Base-by-base conservation (phyloP, 2,888 invertebrate genomes). In the Chromoteleia sp. region DNA sequence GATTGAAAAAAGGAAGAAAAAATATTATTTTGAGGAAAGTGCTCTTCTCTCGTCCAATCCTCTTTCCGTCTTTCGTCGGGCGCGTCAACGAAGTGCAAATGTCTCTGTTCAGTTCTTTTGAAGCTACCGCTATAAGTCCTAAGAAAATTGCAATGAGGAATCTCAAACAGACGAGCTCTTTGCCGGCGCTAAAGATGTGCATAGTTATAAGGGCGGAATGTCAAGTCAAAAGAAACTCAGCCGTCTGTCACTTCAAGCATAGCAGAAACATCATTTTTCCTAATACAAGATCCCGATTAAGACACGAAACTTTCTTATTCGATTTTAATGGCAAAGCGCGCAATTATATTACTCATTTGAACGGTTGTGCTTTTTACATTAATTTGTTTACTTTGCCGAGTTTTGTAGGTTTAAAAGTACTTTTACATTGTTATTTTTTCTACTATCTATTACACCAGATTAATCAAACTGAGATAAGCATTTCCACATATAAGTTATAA, bases 1-100 rank as follows among this genome's bases (percentile, higher is more conserved):
- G 88, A 88, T 89, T 88, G 87, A 87, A 89, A 89, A 88, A 87
- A 86, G 83, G 84, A 84, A 85, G 84, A 85, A 86, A 85, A 87
- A 87, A 88, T 85, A 77, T 75, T 71, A 82, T 76, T 71, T 65
- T 71, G 61, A 45, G 52, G 56, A 63, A 48, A 45, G 75, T 48
- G 39, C 68, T 73, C 30, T 56, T 14, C 39, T 6, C 58, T 76
- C 83, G 74, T 67, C 74, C 79, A 81, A 82, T 81, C 67, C 33
- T 59, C 59, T 73, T 65, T 65, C 63, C 36, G 71, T 59, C 77
- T 76, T 56, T 43, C 67, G 39, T 48, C 67, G 17, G n/a, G 39
- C 59, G 65, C 12, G 71, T 70, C 63, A 54, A 45, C 74, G 30
- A 58, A 75, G 75, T 58, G 71, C 59, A 65, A 81, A 71, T 75